Evolutionary conservation across 2,797 vertebrate genomes (phyloP), one percentile per base, ranked within the genome.

Genomic region (Paratrypauchen microcephalus): DNA sequence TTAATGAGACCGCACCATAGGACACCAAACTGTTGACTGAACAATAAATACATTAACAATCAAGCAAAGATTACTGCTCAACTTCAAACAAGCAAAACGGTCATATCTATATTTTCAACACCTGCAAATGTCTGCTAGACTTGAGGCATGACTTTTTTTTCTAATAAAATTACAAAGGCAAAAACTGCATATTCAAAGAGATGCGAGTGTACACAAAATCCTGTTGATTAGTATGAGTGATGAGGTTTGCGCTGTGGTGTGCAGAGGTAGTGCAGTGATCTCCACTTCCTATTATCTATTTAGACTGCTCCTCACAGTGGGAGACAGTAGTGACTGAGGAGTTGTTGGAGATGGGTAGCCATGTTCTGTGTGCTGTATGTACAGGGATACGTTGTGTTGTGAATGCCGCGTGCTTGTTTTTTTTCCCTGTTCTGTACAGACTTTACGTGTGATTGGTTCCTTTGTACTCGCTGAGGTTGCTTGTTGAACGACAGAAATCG

Each of bases 121-220:
- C 89, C 90, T 91, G 92, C 94, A 92, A 84, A 90, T 89, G 87
- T 95, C 92, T 89, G 87, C 90, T 94, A 92, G 92, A 94, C 93
- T 93, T 92, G 81, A 90, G 92, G 94, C 95, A 91, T 94, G 94
- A 95, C 8, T 9, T 55, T 90, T 90, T 92, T 90, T 92, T 93
- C 91, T 88, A 90, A 86, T 85, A 84, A 90, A 86, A 84, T 80
- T 79, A 85, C 85, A 84, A 88, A 89, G 89, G 83, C 89, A 87
- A 89, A 91, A 91, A 88, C 81, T 80, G 86, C 83, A 86, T 86
- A 87, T 84, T 84, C 85, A 75, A 85, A 78, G 80, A 79, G 83
- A 83, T 89, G 80, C n/a, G 82, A 81, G 85, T 87, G 79, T 88
- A 87, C 63, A 82, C 73, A 83, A 76, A 76, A 83, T 78, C 70